A percentile compares a stretch with the other conserved stretches of the same genome.
phyloP scores from a whole-genome alignment of 2,797 vertebrate genomes.

The Valencia hispanica region DNA sequence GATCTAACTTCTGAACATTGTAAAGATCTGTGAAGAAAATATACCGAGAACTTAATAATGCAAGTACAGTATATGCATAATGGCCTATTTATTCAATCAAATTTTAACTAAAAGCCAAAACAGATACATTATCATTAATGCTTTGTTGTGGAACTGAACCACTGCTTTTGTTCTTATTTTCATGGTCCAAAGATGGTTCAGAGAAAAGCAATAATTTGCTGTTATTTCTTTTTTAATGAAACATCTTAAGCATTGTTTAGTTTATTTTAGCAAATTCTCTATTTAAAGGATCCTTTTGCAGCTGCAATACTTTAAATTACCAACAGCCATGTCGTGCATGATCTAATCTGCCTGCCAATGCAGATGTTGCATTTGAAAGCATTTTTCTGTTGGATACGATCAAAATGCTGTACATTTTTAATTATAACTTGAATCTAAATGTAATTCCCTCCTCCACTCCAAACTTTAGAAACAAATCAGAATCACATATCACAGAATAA shows the following conservation, averaged over 20 bases:
- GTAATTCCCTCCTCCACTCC: background rate
- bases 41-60: no score
- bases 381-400: background rate
- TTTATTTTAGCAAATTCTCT: background rate
- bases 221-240: background rate
- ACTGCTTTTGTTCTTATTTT: no score
- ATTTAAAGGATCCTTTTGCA: background rate
- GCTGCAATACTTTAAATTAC: background rate
- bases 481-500: background rate
- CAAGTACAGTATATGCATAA: no score
- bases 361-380: background rate
- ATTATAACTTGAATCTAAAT: background rate
- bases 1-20: no score
- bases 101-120: no score
- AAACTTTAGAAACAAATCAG: background rate
- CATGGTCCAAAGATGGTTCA: no score
- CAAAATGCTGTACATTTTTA: background rate
- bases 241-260: background rate
- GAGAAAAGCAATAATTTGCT: background rate
- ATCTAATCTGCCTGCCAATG: background rate
- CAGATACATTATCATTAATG: no score
- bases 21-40: no score
- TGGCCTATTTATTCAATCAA: no score
- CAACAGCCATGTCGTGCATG: background rate
- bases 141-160: no score